These are phyloP conservation scores for Euproctis similis DNA, from an alignment of 2,888 invertebrate genomes.

Conservation along the genomic window DNA sequence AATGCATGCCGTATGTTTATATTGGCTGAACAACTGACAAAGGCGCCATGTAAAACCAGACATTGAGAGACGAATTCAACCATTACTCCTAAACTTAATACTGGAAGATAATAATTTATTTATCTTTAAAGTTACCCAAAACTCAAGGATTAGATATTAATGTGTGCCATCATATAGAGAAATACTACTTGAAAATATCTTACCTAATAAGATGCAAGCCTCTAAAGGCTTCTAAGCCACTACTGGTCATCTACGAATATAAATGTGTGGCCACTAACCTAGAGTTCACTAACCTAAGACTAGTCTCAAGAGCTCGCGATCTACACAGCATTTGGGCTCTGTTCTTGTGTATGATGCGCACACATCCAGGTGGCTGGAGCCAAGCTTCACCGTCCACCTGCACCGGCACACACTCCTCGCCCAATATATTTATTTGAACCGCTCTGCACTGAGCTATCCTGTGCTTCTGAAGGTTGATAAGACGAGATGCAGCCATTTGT, in stretches of 20 bases:
- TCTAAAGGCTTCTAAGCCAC: conserved; percentile 11
- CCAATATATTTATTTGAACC: conserved; percentile 96
- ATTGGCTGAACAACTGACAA: too few species aligned
- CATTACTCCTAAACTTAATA: too few species aligned
- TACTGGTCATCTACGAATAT: conserved; percentile 4
- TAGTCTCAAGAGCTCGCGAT: conserved; percentile 92
- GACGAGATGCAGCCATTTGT: conserved; percentile 96
- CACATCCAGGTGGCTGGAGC: conserved; percentile 97
- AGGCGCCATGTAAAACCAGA: too few species aligned
- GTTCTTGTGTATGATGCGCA: conserved; percentile 97
- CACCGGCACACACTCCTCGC: conserved; percentile 93
- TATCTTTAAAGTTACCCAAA: too few species aligned
- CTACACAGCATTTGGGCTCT: conserved; percentile 96
- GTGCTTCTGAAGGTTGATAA: conserved; percentile 97
- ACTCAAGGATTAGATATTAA: too few species aligned
- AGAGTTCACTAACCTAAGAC: conserved; percentile 76
- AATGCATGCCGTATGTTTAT: too few species aligned
- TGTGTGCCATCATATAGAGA: too few species aligned
- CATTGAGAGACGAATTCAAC: too few species aligned
- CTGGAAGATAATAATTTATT: too few species aligned
- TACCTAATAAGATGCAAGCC: background rate
- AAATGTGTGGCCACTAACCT: conserved; percentile 24
- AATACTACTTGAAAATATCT: background rate
- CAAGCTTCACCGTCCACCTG: conserved; percentile 97
- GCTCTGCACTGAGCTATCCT: conserved; percentile 97